Evolutionary conservation across 2,797 vertebrate species (phyloP).

Genomic region (Gadopsis bispinosus): DNA sequence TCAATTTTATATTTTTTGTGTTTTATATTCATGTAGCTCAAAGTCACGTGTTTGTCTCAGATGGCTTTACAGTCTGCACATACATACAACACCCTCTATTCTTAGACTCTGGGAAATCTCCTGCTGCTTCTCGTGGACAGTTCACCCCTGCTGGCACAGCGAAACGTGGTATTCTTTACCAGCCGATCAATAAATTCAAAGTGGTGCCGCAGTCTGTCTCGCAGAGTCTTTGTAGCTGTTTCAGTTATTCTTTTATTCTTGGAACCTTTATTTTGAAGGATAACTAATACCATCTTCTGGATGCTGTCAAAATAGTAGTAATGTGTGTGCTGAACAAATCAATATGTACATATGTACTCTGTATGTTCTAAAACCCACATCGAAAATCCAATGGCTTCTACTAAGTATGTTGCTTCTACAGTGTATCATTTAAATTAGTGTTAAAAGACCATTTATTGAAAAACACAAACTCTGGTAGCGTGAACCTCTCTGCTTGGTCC

Average conservation of each 20-base stretch:
- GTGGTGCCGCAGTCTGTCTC: constrained; percentile 8
- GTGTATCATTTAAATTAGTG: background rate
- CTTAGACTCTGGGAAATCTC: constrained; percentile 12
- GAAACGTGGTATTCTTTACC: constrained; percentile 28
- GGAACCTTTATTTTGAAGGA: background rate
- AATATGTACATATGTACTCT: background rate
- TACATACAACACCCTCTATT: constrained; percentile 6
- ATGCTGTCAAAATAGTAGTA: background rate
- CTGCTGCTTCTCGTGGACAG: background rate
- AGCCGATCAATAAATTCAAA: constrained; percentile 26
- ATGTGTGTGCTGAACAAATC: background rate
- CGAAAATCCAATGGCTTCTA: background rate
- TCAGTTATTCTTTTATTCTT: background rate
- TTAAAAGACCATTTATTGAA: constrained; percentile 2
- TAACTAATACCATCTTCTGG: background rate
- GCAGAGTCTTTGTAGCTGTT: background rate
- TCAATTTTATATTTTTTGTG: background rate
- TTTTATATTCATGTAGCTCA: constrained; percentile 5
- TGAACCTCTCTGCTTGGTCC: background rate
- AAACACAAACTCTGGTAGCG: background rate
- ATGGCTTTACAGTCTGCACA: constrained; percentile 1
- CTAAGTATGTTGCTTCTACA: background rate
- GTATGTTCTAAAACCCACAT: background rate
- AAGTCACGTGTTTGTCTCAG: background rate
- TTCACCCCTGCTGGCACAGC: constrained; percentile 22